Evolutionary conservation across 2,797 vertebrate genomes (phyloP), one percentile per base, ranked within the genome.

Genomic region (Megaceryle alcyon): DNA sequence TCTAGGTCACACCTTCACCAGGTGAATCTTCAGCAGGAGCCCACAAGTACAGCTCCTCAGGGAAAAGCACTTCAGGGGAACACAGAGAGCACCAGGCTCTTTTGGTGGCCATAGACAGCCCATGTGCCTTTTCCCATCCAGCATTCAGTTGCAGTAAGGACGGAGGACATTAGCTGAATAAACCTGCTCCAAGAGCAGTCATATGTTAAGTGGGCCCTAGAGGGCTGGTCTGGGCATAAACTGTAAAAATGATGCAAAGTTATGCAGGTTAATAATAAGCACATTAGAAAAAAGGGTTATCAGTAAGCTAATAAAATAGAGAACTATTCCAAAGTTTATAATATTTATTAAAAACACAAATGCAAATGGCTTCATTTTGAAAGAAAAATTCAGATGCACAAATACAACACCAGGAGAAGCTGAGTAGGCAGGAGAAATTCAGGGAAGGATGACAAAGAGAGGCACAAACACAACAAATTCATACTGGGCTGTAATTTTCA

Each of bases 201-300:
- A 8, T 9, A 14, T 2, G 4, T 53, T 69, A 28, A 70, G n/a
- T 10, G 35, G 31, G 49, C 44, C 26, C 37, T 1, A 48, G 9
- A 54, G 22, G 33, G 33, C 21, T 64, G 53, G 5, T 26, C 51
- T 61, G 49, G n/a, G 26, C 16, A 88, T 10, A 7, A 82, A 76
- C 6, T 48, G 7, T 31, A 37, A 76, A 89, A 87, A 37, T 6
- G 0, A 25, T 31, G 6, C 12, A 6, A 77, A 69, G 23, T 41
- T 44, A 78, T 12, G 35, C 12, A n/a, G 10, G 14, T 39, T 49
- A 12, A 12, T n/a, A 29, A 44, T 13, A 31, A 77, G 33, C 22
- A 6, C 6, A 68, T 64, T 4, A 0, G 4, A 17, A 22, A 37
- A 31, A 64, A 13, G 1, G 3, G 3, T 10, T 65, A 14, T 25